These are phyloP conservation scores for Parus major DNA, from an alignment of 2,113 vertebrate species.

Conservation along the genomic window DNA sequence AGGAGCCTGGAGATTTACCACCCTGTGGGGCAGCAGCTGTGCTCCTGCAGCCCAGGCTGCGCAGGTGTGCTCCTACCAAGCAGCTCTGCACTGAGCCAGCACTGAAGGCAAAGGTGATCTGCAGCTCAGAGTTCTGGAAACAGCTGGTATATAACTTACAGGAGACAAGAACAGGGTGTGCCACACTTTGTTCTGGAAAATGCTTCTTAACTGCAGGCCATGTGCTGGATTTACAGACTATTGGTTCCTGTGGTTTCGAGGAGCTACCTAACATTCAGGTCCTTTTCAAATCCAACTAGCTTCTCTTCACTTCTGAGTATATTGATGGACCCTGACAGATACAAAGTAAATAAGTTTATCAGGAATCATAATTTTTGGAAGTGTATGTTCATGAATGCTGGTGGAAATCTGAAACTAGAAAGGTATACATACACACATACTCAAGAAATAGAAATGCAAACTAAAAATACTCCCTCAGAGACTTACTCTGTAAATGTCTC, in stretches of 20 bases:
- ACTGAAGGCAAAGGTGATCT: neutral
- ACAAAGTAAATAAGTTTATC: neutral
- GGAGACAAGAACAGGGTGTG: neutral
- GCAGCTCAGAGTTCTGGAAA: neutral
- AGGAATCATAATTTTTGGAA: neutral
- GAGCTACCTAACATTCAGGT: neutral
- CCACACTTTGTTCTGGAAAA: neutral
- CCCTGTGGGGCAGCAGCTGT: neutral
- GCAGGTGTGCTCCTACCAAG: rapidly evolving
- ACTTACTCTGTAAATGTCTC: neutral
- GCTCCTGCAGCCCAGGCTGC: neutral
- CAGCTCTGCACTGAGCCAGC: neutral
- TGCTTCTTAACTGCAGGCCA: neutral
- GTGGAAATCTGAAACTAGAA: neutral
- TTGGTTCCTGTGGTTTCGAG: neutral
- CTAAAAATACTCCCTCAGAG: neutral
- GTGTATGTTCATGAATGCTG: neutral
- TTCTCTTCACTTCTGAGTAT: neutral
- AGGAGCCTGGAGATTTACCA: neutral
- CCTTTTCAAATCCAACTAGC: neutral
- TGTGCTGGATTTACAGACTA: neutral
- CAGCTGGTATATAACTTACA: neutral
- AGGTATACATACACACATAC: rapidly evolving
- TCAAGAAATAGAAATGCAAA: neutral
- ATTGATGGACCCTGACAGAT: neutral